Percentiles rank a stretch among this genome's conserved stretches.
Conservation (phyloP, 2,888 invertebrate species). For the Silvanus unidentatus region DNA sequence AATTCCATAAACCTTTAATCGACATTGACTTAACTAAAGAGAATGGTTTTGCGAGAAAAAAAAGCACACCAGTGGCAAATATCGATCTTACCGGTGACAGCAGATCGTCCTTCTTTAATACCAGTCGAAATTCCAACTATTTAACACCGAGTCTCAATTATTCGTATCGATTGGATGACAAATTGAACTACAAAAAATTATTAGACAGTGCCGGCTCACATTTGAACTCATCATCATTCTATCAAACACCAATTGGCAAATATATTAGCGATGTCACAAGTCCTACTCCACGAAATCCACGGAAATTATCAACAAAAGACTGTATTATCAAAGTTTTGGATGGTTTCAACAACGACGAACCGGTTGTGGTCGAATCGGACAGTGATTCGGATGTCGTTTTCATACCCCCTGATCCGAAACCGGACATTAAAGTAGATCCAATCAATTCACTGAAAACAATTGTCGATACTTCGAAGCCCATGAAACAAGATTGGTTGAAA, state of each 20-base stretch:
- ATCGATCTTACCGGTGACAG: too few relatives aligned
- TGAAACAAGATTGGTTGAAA: conserved; percentile 52
- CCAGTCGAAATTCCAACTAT: too few relatives aligned
- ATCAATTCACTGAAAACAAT: conserved; percentile 55
- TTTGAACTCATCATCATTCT: conserved; percentile 26
- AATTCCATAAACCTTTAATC: too few relatives aligned
- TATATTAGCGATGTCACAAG: conserved; percentile 20
- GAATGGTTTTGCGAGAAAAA: conserved; percentile 21
- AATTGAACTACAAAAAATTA: conserved; percentile 52
- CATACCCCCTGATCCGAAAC: conserved; percentile 41
- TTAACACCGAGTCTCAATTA: conserved; percentile 42
- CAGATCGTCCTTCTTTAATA: too few relatives aligned
- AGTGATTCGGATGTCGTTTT: conserved; percentile 41
- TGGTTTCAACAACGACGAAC: conserved; percentile 31
- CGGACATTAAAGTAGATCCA: conserved; percentile 40
- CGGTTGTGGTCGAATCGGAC: conserved; percentile 39
- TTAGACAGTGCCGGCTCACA: conserved; percentile 44
- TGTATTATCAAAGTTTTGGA: conserved; percentile 35
- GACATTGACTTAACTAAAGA: conserved; percentile 1
- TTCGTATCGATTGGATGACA: conserved; percentile 54
- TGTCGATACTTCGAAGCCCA: conserved; percentile 49
- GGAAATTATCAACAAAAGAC: conserved; percentile 31
- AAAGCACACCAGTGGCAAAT: too few relatives aligned
- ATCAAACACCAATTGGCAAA: conserved; percentile 31
- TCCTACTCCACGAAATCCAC: conserved; percentile 11